These are phyloP conservation scores for Eupithecia dodoneata DNA, from an alignment of 2,888 invertebrate species.

Conservation along the genomic window DNA sequence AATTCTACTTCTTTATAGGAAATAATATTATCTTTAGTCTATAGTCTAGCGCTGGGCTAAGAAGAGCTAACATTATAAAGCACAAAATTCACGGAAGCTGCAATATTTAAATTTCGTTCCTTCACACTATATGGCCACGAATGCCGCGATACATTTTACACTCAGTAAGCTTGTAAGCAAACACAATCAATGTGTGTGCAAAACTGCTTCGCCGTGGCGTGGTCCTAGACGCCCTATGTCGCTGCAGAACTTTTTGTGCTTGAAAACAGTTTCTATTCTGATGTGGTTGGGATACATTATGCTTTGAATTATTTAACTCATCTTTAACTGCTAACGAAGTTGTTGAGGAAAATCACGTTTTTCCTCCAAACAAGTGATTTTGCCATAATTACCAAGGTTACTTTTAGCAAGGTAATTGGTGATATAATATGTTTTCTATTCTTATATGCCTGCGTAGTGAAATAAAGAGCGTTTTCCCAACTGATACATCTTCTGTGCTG, in stretches of 20 bases:
- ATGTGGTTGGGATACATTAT: not conserved
- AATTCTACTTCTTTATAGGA: not conserved
- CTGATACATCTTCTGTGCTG: conserved; percentile 16
- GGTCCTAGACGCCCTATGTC: not conserved
- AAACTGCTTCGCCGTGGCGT: conserved; percentile 33
- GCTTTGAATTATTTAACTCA: not conserved
- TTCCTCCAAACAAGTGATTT: too few relatives aligned
- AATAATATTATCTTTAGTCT: too few relatives aligned
- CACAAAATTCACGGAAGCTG: conserved; percentile 10
- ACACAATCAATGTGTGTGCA: conserved; percentile 44
- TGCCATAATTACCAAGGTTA: too few relatives aligned
- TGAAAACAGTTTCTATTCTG: conserved; percentile 10
- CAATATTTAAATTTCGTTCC: conserved; percentile 31
- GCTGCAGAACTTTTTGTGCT: not conserved
- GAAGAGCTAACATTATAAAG: conserved; percentile 2
- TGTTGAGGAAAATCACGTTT: not conserved
- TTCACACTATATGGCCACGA: conserved; percentile 28
- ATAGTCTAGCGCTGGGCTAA: not conserved
- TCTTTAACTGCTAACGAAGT: not conserved
- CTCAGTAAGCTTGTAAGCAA: conserved; percentile 37
- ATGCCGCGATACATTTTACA: conserved; percentile 35
- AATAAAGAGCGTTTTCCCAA: not conserved
- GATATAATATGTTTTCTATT: too few relatives aligned
- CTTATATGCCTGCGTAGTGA: not conserved
- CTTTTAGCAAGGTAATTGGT: too few relatives aligned